A percentile compares a stretch with the other conserved stretches of the same genome.
phyloP scores from a whole-genome alignment of 2,113 vertebrate species.

The Marmota monax region DNA sequence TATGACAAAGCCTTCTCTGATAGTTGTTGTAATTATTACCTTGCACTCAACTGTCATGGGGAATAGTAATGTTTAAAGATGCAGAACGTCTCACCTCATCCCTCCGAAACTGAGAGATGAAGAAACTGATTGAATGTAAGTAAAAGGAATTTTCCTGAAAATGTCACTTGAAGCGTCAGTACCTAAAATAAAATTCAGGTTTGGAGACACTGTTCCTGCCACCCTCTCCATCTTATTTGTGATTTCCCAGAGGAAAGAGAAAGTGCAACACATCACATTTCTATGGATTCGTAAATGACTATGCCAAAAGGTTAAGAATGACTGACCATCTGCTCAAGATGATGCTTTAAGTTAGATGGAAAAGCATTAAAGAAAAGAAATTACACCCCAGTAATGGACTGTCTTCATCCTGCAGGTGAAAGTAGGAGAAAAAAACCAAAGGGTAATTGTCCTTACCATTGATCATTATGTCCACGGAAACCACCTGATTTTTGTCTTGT shows the following conservation, averaged over 20 bases:
- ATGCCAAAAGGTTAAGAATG: not conserved
- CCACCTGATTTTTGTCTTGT: not conserved
- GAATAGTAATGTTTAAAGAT: not conserved
- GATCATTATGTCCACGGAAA: not conserved
- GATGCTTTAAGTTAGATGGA: not conserved
- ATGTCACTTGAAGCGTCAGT: not conserved
- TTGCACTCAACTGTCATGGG: not conserved
- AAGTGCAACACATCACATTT: not conserved
- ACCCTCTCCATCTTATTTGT: not conserved
- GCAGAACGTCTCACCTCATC: not conserved
- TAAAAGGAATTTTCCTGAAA: not conserved
- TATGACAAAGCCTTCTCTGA: not conserved
- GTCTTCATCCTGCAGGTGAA: not conserved
- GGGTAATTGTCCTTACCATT: not conserved
- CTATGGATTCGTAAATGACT: not conserved
- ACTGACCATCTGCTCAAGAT: not conserved
- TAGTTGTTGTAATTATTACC: not conserved
- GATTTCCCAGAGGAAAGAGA: not conserved
- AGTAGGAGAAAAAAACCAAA: not conserved
- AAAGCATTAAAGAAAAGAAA: not conserved
- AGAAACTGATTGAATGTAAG: not conserved
- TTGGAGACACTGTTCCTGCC: not conserved
- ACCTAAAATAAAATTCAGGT: not conserved
- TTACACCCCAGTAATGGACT: not conserved
- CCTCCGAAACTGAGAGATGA: not conserved